phyloP scores from a whole-genome alignment of 2,113 vertebrate genomes.

The Ancistrus triradiatus region DNA sequence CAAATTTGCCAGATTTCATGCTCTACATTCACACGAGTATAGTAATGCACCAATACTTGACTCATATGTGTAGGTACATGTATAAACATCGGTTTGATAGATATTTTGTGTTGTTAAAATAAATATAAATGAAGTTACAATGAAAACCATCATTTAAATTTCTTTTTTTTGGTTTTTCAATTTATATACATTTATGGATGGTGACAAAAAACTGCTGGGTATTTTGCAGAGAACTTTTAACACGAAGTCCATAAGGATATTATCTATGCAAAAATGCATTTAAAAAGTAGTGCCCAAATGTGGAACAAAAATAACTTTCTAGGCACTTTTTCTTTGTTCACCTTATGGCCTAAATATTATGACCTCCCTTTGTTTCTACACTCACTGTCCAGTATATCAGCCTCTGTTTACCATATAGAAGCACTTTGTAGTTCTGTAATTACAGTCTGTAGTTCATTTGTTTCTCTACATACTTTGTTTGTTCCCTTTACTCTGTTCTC shows the following conservation, averaged over 20 bases:
- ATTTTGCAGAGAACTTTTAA: conserved; percentile 27
- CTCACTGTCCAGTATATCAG: too few species aligned
- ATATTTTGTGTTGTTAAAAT: neutral
- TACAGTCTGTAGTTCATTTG: too few species aligned
- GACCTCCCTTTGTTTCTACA: too few species aligned
- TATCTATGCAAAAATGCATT: conserved; percentile 16
- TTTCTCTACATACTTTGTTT: too few species aligned
- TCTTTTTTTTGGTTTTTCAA: neutral
- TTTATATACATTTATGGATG: neutral
- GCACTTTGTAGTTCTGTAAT: too few species aligned
- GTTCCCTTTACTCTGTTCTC: too few species aligned
- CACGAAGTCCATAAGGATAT: conserved; percentile 10
- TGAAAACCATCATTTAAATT: conserved; percentile 9
- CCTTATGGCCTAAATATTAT: conserved; percentile 1
- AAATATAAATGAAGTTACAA: conserved; percentile 10
- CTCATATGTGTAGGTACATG: neutral
- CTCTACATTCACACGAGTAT: neutral
- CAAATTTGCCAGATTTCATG: too few species aligned
- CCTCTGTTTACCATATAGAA: too few species aligned
- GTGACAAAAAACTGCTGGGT: conserved; percentile 14
- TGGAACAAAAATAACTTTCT: conserved; percentile 9
- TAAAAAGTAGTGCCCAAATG: conserved; percentile 14
- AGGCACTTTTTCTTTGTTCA: neutral
- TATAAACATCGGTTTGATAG: neutral
- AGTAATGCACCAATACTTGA: neutral